Conservation (phyloP, 2,888 invertebrate species). For the Osedax frankpressi region DNA sequence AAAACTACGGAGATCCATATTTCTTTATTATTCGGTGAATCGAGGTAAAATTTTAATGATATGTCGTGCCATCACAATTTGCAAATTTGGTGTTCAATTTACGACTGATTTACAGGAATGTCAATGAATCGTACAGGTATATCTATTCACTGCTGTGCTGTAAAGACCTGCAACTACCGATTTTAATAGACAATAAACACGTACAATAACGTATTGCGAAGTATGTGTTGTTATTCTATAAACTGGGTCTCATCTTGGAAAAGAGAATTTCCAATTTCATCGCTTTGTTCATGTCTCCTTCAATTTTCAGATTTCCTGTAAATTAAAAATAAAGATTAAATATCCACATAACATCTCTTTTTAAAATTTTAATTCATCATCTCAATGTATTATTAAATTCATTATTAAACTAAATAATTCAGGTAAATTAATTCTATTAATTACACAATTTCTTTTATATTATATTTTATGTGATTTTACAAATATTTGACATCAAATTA, state of each 20-base stretch:
- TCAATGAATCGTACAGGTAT: background rate
- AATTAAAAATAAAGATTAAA: too few relatives aligned
- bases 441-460: too few relatives aligned
- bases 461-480: too few relatives aligned
- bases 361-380: too few relatives aligned
- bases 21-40: background rate
- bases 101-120: background rate
- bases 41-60: background rate
- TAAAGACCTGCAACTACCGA: background rate
- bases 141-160: background rate
- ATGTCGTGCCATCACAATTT: background rate
- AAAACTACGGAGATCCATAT: background rate
- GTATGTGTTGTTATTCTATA: background rate
- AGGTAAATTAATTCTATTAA: too few relatives aligned
- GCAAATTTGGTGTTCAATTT: background rate
- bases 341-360: too few relatives aligned
- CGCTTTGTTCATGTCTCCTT: constrained; percentile 78
- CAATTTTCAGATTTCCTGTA: constrained; percentile 61
- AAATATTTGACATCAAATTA: too few relatives aligned
- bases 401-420: too few relatives aligned
- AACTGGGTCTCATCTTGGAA: background rate
- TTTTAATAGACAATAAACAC: background rate
- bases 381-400: too few relatives aligned
- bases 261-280: constrained; percentile 67
- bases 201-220: too few relatives aligned